These are phyloP conservation scores for Oligia fasciuncula DNA, from an alignment of 2,888 invertebrate species.

Conservation along the genomic window DNA sequence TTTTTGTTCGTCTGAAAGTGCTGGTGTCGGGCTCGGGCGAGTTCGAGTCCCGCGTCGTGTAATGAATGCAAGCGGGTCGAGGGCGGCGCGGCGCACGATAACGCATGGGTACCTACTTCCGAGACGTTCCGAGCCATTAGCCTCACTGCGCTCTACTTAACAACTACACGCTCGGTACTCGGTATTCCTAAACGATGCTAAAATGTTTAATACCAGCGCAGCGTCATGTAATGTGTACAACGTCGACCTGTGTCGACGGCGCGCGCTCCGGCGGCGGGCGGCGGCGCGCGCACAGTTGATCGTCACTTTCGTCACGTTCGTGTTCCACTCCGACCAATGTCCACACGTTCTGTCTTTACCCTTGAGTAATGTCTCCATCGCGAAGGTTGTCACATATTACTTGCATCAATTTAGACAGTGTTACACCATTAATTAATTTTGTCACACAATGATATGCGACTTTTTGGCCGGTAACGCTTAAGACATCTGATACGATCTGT, in stretches of 20 bases:
- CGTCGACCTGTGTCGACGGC: neutral
- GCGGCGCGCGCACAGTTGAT: neutral
- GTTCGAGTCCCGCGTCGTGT: constrained; percentile 47
- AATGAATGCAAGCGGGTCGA: constrained; percentile 80
- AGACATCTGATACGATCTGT: neutral
- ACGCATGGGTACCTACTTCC: constrained; percentile 78
- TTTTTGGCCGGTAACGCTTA: neutral
- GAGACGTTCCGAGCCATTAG: constrained; percentile 87
- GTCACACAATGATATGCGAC: neutral
- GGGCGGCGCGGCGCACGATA: constrained; percentile 74
- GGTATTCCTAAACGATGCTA: constrained; percentile 56
- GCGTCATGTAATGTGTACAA: neutral
- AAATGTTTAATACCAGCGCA: constrained; percentile 26
- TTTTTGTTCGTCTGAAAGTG: neutral
- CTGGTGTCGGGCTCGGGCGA: constrained; percentile 14
- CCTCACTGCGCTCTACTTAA: constrained; percentile 76
- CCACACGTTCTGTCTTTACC: constrained; percentile 24
- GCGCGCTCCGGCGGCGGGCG: neutral
- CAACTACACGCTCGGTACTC: constrained; percentile 59
- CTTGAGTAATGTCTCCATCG: constrained; percentile 17
- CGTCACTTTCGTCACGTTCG: constrained; percentile 20
- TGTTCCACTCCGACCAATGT: neutral
- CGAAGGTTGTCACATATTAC: constrained; percentile 27
- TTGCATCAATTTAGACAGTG: constrained; percentile 35
- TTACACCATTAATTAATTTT: constrained; percentile 34